A percentile compares a stretch with the other conserved stretches of the same genome.
phyloP scores from a whole-genome alignment of 2,113 vertebrate genomes.

The Labeo rohita region DNA sequence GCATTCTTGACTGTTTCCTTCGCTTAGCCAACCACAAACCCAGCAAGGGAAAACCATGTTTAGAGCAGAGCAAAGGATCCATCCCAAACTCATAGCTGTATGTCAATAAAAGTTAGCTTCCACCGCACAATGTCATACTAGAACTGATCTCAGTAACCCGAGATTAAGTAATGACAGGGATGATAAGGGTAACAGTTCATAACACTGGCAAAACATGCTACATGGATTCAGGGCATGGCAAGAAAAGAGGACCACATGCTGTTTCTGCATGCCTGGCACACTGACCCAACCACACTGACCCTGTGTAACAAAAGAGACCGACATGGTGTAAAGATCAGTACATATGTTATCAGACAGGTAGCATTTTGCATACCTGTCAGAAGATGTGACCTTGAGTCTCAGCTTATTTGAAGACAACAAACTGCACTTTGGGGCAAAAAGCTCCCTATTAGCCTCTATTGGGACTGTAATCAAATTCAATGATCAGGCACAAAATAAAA shows the following conservation, averaged over 20 bases:
- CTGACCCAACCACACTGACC: conserved; percentile 10
- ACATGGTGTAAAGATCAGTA: not conserved
- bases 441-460: not conserved
- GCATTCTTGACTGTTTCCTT: conserved; percentile 19
- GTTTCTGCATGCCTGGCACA: not conserved
- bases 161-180: not conserved
- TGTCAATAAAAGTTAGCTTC: conserved; percentile 1
- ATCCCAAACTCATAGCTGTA: conserved; percentile 4
- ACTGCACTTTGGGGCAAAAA: not conserved
- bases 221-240: conserved; percentile 21
- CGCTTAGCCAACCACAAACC: conserved; percentile 26
- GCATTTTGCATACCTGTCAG: not conserved
- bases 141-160: not conserved
- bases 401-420: not conserved
- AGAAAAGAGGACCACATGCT: conserved; percentile 1
- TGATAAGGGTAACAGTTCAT: not conserved
- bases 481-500: not conserved
- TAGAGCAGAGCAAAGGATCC: conserved; percentile 25
- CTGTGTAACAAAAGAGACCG: not conserved
- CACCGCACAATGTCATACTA: not conserved
- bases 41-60: conserved; percentile 31
- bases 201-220: not conserved
- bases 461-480: not conserved
- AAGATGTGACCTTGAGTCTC: not conserved
- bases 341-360: not conserved